phyloP scores from a whole-genome alignment of 2,888 invertebrate genomes.

The Dromius quadrimaculatus region DNA sequence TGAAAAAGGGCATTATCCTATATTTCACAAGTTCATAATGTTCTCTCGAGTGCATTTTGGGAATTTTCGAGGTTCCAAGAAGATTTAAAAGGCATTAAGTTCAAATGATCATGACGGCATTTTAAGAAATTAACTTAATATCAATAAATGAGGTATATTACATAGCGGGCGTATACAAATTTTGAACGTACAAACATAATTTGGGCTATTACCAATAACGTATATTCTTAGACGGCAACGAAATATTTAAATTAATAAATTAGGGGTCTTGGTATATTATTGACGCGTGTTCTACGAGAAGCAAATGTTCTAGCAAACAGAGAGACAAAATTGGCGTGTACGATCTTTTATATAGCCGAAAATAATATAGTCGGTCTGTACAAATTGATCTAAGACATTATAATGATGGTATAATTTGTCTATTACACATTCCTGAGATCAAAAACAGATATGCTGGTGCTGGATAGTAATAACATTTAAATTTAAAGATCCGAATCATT shows the following conservation, averaged over 20 bases:
- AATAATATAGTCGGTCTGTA: slow-evolving; percentile 45
- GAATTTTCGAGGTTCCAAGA: slow-evolving; percentile 34
- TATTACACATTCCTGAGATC: slow-evolving; percentile 33
- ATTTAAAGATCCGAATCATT: not conserved
- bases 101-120: slow-evolving; percentile 28
- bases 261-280: slow-evolving; percentile 45
- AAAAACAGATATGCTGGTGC: slow-evolving; percentile 26
- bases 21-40: too few relatives aligned
- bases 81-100: slow-evolving; percentile 51
- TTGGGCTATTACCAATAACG: slow-evolving; percentile 50
- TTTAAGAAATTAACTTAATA: slow-evolving; percentile 51
- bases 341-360: slow-evolving; percentile 49
- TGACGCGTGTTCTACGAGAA: slow-evolving; percentile 52
- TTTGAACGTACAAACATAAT: slow-evolving; percentile 50
- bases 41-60: too few relatives aligned
- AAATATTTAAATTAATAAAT: slow-evolving; percentile 53
- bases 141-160: slow-evolving; percentile 51
- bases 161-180: slow-evolving; percentile 49
- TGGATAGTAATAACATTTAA: slow-evolving; percentile 15
- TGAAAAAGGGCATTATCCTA: too few relatives aligned
- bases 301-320: slow-evolving; percentile 50
- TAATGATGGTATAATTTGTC: slow-evolving; percentile 48
- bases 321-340: slow-evolving; percentile 50
- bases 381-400: slow-evolving; percentile 52
- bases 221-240: slow-evolving; percentile 49